Base-by-base conservation (phyloP, 2,888 invertebrate species). In the Ferrisia virgata region DNA sequence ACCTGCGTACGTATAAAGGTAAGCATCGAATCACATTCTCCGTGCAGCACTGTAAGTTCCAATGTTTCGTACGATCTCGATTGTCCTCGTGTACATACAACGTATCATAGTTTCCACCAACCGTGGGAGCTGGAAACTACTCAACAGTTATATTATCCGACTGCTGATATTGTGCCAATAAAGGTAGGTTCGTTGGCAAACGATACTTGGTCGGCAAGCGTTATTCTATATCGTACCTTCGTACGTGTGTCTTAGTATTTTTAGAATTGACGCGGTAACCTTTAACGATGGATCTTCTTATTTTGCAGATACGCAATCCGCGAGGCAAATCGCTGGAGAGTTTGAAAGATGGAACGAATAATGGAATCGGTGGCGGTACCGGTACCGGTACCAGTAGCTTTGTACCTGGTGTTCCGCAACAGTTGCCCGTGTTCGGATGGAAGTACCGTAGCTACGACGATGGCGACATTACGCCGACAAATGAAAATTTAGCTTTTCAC, bases 381-480 rank as follows among this genome's bases (percentile, higher is more conserved):
- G 89, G 89, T 86, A 89, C 89, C 13, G 89, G 89, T 85, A 89
- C 89, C 86, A 86, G 86, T 80, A 86, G 86, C 79, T 86, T 87
- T 82, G 85, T 86, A 22, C 85, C 85, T 58, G 82, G 85, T 53
- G 76, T 85, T 85, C 78, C 86, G 82, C 86, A 86, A 78, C 85
- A 85, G 33, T 84, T 85, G 9, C 85, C 86, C 31, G 82, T 78
- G 22, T 85, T 82, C 43, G 85, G 86, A n/a, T 86, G 86, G 86
- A 33, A 85, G 84, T 80, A 85, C 84, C 91, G 94, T 87, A 93
- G 94, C 85, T 95, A 95, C 88, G 96, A 96, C 88, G 96, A 96
- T 88, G 96, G 96, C 31, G 96, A 96, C 89, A 94, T 96, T 86
- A 96, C 96, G 40, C 94, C 94, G 15, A 96, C 96, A 78, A 96